A percentile compares a stretch with the other conserved stretches of the same genome.
These are phyloP conservation scores for Notechis scutatus DNA, from an alignment of 2,113 vertebrate species.

Conservation along the genomic window DNA sequence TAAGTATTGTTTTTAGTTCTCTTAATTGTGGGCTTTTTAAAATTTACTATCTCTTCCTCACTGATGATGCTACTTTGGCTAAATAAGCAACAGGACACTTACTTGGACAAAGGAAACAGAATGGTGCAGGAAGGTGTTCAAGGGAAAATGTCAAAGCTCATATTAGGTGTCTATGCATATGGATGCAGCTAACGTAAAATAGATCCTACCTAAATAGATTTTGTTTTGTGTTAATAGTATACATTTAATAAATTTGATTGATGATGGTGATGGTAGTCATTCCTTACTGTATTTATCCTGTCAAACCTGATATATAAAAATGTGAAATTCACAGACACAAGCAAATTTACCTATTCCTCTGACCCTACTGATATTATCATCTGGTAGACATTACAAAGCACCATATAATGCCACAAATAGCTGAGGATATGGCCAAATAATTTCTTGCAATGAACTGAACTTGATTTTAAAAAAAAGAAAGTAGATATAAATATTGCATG, in stretches of 20 bases:
- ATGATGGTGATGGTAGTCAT: not conserved
- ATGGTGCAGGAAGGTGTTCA: too few species aligned
- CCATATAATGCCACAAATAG: not conserved
- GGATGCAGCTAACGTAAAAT: not conserved
- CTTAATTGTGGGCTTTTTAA: not conserved
- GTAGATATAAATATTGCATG: not conserved
- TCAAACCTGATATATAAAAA: not conserved
- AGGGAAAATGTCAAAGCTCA: not conserved
- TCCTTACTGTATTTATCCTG: not conserved
- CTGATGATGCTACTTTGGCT: not conserved
- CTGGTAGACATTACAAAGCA: not conserved
- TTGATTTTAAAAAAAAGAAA: not conserved
- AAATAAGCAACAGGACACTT: not conserved
- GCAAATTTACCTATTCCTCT: not conserved
- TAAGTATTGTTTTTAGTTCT: not conserved
- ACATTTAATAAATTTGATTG: not conserved
- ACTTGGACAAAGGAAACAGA: not conserved
- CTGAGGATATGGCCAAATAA: not conserved
- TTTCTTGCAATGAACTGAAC: not conserved
- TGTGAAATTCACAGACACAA: not conserved
- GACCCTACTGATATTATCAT: not conserved
- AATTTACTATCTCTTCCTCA: not conserved
- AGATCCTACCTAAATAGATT: not conserved
- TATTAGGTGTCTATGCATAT: not conserved
- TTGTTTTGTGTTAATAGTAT: not conserved